These are phyloP conservation scores for Lasioglossum leucozonium DNA, from an alignment of 2,888 invertebrate species.

Conservation along the genomic window DNA sequence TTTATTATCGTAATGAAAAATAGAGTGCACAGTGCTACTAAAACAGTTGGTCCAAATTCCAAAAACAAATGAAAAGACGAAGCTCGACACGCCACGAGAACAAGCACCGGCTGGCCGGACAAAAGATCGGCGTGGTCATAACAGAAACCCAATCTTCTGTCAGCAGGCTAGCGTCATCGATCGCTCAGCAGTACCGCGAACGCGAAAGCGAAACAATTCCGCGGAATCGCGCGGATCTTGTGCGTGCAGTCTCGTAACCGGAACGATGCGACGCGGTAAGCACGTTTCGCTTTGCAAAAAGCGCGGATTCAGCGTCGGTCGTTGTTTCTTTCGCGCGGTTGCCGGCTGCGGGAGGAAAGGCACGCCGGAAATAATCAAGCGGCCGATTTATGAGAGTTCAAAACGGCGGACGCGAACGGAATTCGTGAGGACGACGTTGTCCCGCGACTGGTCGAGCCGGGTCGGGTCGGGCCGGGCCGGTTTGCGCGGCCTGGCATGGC, in stretches of 20 bases:
- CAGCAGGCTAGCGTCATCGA: neutral
- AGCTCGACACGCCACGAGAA: neutral
- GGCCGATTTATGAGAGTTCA: slow-evolving; percentile 42
- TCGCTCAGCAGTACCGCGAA: slow-evolving; percentile 53
- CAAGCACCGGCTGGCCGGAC: neutral
- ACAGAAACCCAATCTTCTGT: neutral
- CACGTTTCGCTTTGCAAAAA: slow-evolving; percentile 30
- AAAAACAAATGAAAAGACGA: neutral
- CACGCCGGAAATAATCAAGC: slow-evolving; percentile 38
- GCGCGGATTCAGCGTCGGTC: neutral
- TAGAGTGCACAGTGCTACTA: neutral
- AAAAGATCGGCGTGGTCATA: neutral
- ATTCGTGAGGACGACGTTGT: slow-evolving; percentile 35
- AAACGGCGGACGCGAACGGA: slow-evolving; percentile 23
- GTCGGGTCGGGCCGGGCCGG: neutral
- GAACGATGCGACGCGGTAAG: slow-evolving; percentile 5
- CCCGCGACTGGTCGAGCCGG: neutral
- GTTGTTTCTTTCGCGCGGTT: neutral
- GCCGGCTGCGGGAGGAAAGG: neutral
- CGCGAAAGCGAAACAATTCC: slow-evolving; percentile 46
- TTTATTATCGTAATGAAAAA: too few relatives aligned
- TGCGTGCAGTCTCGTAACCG: neutral
- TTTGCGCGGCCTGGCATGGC: neutral
- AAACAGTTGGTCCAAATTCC: neutral
- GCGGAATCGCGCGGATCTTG: slow-evolving; percentile 43